Evolutionary conservation across 2,113 vertebrate genomes (phyloP), one percentile per base, ranked within the genome.

Genomic region (Rhea americana): DNA sequence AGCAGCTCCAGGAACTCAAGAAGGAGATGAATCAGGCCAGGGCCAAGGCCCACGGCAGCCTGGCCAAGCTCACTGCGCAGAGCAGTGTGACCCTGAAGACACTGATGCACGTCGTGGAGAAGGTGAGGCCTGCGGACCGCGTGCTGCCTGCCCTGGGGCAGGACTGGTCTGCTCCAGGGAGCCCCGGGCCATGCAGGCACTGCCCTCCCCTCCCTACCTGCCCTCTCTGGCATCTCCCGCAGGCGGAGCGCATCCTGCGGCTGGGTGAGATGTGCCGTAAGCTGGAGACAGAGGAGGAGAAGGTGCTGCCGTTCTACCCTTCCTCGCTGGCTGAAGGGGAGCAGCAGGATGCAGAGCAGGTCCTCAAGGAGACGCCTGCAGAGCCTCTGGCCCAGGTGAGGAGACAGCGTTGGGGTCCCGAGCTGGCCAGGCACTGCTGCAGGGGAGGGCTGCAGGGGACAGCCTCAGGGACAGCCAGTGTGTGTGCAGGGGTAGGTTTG

Each of bases 261-360:
- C 93, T 98, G 93, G 97, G 98, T 7, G 98, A 98, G 95, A 97
- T 98, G 97, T 99, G 98, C 89, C 97, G 98, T 63, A 98, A 97
- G 91, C 93, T 98, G 91, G 98, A 99, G 96, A 98, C 98, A 0
- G 98, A 99, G 75, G 97, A 98, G 85, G 98, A 99, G 95, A 99
- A 99, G 84, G 98, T 99, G 53, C 93, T 98, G 82, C 98, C 98
- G 3, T 99, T 99, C 96, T 98, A 98, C 81, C 43, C 85, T 1
- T 98, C 97, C 50, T 96, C 92, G 0, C 78, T 99, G 89, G 95
- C 53, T 1, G 70, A 96, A 3, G 58, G 75, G 28, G 98, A 99
- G 76, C 93, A 96, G 89, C 72, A 17, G 11, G 89, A 97, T 1
- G 95, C 51, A 7, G 93, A 25, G 39, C 66, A 5, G 15, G 32